Percentiles rank a stretch among this genome's conserved stretches.
Evolutionary conservation across 2,113 vertebrate genomes (phyloP).

Genomic region (Colinus virginianus): DNA sequence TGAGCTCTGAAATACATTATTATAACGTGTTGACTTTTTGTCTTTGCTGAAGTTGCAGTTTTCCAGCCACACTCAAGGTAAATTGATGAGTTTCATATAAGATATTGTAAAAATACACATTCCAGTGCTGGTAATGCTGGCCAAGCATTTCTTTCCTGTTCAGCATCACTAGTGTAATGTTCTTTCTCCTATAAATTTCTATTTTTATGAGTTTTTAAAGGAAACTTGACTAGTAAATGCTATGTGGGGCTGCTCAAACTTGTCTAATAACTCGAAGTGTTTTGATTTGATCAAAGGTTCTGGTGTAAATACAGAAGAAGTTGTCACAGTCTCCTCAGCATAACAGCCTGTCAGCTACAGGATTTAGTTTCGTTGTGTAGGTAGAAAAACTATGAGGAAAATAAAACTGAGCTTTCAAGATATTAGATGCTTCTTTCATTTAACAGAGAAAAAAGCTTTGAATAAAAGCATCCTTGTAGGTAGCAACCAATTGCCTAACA

Average conservation of each 20-base stretch:
- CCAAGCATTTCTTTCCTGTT: slow-evolving; percentile 44
- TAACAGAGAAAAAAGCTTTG: neutral
- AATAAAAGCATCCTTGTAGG: neutral
- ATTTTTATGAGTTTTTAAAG: slow-evolving; percentile 67
- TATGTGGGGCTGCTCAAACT: slow-evolving; percentile 21
- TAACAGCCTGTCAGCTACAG: neutral
- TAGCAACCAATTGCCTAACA: neutral
- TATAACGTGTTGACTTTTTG: slow-evolving; percentile 17
- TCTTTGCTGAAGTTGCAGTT: slow-evolving; percentile 51
- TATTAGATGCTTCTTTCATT: neutral
- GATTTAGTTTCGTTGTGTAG: slow-evolving; percentile 11
- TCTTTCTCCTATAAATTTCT: slow-evolving; percentile 67
- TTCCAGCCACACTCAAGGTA: slow-evolving; percentile 20
- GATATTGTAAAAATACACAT: slow-evolving; percentile 56
- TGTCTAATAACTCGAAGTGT: slow-evolving; percentile 20
- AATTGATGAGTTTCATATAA: slow-evolving; percentile 65
- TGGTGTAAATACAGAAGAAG: slow-evolving; percentile 32
- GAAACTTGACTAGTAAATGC: slow-evolving; percentile 47
- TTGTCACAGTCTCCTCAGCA: slow-evolving; percentile 21
- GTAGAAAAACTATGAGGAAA: slow-evolving; percentile 8
- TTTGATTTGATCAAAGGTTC: slow-evolving; percentile 47
- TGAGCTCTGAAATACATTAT: slow-evolving; percentile 8
- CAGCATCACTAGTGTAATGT: slow-evolving; percentile 1
- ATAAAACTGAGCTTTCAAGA: slow-evolving; percentile 23
- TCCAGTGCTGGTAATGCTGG: slow-evolving; percentile 44